Evolutionary conservation across 2,888 invertebrate genomes (phyloP).

Genomic region (Rhagonycha fulva): DNA sequence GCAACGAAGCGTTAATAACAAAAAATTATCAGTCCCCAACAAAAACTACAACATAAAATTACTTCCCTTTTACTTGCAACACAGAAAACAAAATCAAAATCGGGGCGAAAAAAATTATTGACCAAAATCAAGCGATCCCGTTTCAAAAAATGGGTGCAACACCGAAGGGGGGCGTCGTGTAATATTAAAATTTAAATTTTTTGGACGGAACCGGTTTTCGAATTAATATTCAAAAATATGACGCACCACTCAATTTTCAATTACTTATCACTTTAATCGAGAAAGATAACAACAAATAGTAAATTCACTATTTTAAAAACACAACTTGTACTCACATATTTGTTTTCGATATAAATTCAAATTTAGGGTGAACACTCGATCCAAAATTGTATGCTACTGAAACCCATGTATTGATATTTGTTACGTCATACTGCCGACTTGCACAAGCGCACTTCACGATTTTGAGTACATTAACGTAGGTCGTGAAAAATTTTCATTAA

Average conservation of each 20-base stretch:
- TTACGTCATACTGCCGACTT: constrained; percentile 53
- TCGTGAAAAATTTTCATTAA: constrained; percentile 36
- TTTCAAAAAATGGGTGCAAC: background rate
- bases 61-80: background rate
- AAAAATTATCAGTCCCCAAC: constrained; percentile 9
- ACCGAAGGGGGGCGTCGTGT: background rate
- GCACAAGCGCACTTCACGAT: constrained; percentile 42
- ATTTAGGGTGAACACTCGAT: constrained; percentile 40
- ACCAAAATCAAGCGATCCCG: background rate
- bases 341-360: constrained; percentile 41
- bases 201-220: background rate
- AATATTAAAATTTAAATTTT: background rate
- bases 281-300: background rate
- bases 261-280: background rate
- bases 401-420: constrained; percentile 48
- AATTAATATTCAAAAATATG: background rate
- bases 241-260: background rate
- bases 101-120: background rate
- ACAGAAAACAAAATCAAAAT: background rate
- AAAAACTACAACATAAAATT: background rate
- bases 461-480: constrained; percentile 44
- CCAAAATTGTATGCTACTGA: constrained; percentile 40
- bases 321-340: constrained; percentile 43
- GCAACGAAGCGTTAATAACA: background rate
- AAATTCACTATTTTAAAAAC: background rate